Evolutionary conservation across 2,888 invertebrate genomes (phyloP).

Genomic region (Leucania comma): DNA sequence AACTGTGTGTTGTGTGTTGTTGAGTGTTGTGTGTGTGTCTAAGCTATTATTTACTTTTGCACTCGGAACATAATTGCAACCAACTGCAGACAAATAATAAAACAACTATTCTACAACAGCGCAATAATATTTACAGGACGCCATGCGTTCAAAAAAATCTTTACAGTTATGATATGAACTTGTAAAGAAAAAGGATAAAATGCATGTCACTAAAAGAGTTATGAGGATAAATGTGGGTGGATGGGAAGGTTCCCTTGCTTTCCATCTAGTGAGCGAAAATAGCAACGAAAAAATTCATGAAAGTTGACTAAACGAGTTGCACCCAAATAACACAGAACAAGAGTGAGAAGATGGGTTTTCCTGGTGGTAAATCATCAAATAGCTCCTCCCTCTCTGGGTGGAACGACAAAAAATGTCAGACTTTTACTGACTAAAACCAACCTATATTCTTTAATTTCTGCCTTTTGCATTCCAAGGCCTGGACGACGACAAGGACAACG

Average conservation of each 20-base stretch:
- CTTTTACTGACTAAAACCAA: no score
- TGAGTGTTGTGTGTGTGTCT: not conserved
- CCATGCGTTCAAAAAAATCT: no score
- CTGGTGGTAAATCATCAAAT: no score
- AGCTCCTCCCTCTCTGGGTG: no score
- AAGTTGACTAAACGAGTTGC: no score
- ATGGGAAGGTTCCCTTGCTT: not conserved
- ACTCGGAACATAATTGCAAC: not conserved
- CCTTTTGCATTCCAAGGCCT: no score
- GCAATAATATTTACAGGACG: not conserved
- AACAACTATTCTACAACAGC: not conserved
- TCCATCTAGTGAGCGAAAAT: not conserved
- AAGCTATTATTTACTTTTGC: conserved; percentile 11
- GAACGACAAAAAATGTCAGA: no score
- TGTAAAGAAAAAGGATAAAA: not conserved
- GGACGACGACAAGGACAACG: no score
- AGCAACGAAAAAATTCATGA: not conserved
- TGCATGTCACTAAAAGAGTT: no score
- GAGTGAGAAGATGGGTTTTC: no score
- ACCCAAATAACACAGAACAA: not conserved
- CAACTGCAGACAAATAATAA: not conserved
- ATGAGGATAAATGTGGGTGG: not conserved
- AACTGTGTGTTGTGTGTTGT: no score
- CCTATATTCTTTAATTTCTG: no score
- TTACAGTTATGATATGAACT: not conserved